Evolutionary conservation across 2,888 invertebrate species (phyloP), one percentile per base, ranked within the genome.

Genomic region (Onthophagus sagittarius): DNA sequence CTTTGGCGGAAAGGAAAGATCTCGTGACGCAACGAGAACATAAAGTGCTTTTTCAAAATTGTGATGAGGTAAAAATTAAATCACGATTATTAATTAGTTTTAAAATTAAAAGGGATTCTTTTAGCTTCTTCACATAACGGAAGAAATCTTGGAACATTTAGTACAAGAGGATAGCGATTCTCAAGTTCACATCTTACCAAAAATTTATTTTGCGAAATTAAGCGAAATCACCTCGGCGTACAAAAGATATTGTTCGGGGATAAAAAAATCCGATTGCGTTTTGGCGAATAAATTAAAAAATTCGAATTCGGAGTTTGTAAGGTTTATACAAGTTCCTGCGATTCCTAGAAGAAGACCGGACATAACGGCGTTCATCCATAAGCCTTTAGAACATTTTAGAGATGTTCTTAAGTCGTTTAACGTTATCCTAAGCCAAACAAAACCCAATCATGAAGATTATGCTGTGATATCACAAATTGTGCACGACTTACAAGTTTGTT

Each of bases 201-300:
- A 91, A 53, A 90, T 91, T 1, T 95, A 95, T 82, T 86, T 93
- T 69, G 89, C 90, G 69, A 93, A 93, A 85, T 89, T 93, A 75
- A 89, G 90, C 77, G 90, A 90, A 80, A 91, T 94, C 80, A 92
- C 91, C 81, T 90, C 91, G 70, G 91, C 93, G 69, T 95, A 95
- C 85, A 91, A 93, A 83, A 91, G 92, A 81, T 95, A 95, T 85
- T 93, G 94, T 83, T 90, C 93, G 79, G 95, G 95, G 75, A 89
- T 95, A 76, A 94, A 95, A 83, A 89, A 93, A 82, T 94, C 95
- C 70, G 95, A 95, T 82, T 95, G 94, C 83, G 91, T 95, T 70
- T 87, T 95, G 85, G 94, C 91, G 9, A 92, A 92, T 82, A 91
- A 92, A 82, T 90, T 91, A 63, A 89, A 91, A 81, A 92, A 92